phyloP scores from a whole-genome alignment of 2,113 vertebrate genomes.

The Cettia cetti region DNA sequence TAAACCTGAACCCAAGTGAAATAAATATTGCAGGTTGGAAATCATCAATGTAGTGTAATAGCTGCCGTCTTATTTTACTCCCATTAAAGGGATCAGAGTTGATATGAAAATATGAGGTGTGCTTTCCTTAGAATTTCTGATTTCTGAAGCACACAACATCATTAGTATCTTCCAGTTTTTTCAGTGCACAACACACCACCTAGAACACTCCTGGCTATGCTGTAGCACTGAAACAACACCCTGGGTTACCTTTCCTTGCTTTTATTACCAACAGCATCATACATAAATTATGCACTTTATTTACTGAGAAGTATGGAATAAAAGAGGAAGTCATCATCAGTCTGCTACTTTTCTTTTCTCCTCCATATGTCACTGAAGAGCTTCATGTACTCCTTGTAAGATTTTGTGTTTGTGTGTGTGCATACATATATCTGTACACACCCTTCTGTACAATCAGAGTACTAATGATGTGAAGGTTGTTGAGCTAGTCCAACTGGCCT shows the following conservation, averaged over 20 bases:
- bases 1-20: background rate
- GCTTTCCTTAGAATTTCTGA: background rate
- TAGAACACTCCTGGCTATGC: background rate
- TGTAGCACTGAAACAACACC: background rate
- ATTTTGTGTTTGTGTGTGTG: background rate
- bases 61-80: background rate
- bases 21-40: background rate
- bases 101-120: background rate
- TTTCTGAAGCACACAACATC: background rate
- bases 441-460: background rate
- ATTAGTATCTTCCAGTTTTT: background rate
- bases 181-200: background rate
- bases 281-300: background rate
- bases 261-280: background rate
- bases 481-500: background rate
- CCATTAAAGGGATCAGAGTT: background rate
- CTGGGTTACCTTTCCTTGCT: background rate
- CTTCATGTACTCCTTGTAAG: background rate
- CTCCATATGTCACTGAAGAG: background rate
- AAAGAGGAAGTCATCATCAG: background rate
- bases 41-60: background rate
- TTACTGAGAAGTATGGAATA: background rate
- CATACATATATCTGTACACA: background rate
- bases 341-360: background rate
- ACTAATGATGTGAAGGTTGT: background rate